Base-by-base conservation (phyloP, 2,113 vertebrate species). In the Anser brachyrhynchus region DNA sequence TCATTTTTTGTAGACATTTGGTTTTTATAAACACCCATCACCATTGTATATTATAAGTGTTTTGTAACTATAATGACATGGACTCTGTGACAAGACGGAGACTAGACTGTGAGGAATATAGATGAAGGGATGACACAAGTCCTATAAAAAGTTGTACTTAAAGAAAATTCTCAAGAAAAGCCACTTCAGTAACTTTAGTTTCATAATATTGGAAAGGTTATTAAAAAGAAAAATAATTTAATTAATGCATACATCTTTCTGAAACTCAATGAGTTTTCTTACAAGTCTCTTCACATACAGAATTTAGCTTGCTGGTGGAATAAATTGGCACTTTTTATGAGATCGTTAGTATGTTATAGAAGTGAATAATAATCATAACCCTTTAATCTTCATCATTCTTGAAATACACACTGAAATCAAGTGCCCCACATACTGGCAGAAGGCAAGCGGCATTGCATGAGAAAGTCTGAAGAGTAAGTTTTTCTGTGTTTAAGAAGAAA, bases 101-200 rank as follows among this genome's bases (percentile, higher is more conserved):
- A 21, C 29, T 54, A 41, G 28, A 64, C 13, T 41, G 19, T 16
- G 33, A 83, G 75, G 17, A 71, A 8, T 9, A 87, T 6, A 67
- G 5, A 77, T 21, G 14, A 84, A 64, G 7, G 14, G 11, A 81
- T 49, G 49, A 44, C 2, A 0, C 1, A 49, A 70, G 25, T 26
- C 13, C 58, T 65, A 43, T 10, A 91, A 75, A 61, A 83, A 59
- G 3, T 8, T n/a, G 22, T 28, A 26, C 13, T 74, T 87, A 66
- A 13, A 76, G 5, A 80, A 76, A 21, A 9, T 57, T 18, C 20
- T 83, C 71, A 91, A 70, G 54, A 49, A 66, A 3, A 8, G 18
- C 0, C 1, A 4, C 2, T 33, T n/a, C 16, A 44, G 6, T 22
- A 84, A 54, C 5, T 31, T 85, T 61, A 3, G 11, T 49, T 49